phyloP scores from a whole-genome alignment of 2,797 vertebrate species.

The Sciaenops ocellatus region DNA sequence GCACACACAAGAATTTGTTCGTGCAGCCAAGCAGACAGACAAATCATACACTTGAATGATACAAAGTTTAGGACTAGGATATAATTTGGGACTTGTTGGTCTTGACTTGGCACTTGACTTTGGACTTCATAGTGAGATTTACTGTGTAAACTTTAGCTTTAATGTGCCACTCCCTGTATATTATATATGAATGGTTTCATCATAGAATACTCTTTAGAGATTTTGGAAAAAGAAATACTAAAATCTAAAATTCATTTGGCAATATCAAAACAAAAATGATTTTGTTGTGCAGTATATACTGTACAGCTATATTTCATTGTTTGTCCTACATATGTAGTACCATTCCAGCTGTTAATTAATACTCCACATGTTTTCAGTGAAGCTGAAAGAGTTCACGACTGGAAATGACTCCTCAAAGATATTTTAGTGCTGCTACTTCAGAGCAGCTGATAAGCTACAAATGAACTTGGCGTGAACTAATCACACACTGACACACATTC shows the following conservation, averaged over 20 bases:
- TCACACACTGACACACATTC: conserved; percentile 62
- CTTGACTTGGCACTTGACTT: not conserved
- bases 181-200: not conserved
- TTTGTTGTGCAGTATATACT: not conserved
- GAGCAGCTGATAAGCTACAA: conserved; percentile 34
- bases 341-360: conserved; percentile 11
- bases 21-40: conserved; percentile 6
- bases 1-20: not conserved
- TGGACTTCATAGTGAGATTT: not conserved
- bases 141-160: not conserved
- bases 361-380: conserved; percentile 9
- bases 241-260: not conserved
- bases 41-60: not conserved
- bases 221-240: not conserved
- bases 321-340: not conserved
- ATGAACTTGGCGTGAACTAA: conserved; percentile 53
- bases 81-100: not conserved
- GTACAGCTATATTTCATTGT: not conserved
- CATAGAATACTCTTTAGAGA: not conserved
- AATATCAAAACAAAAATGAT: not conserved
- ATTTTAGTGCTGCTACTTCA: conserved; percentile 49
- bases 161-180: not conserved
- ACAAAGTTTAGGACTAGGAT: not conserved
- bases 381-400: not conserved
- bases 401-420: conserved; percentile 18